Base-by-base conservation (phyloP, 1,140 invertebrate genomes). In the Meteorus sp. region DNA sequence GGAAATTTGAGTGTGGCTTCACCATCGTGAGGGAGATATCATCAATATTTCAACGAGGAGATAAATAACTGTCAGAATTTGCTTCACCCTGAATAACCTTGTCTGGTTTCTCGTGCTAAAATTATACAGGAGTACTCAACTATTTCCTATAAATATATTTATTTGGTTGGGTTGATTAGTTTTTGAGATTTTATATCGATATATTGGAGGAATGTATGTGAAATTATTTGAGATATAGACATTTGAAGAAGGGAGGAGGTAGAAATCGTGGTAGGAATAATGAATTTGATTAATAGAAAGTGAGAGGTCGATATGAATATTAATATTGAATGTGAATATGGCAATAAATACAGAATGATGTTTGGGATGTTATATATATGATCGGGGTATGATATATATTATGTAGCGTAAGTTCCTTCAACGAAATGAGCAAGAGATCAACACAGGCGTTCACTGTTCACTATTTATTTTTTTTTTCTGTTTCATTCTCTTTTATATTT, bases 21-120 rank as follows among this genome's bases (percentile, higher is more conserved):
- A 43, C n/a, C 17, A 25, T 17, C 23, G 19, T 41, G 52, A 25
- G 22, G n/a, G 20, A n/a, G 44, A 20, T 13, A n/a, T 44, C 53
- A 56, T 56, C 41, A 56, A 56, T 39, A 48, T 48, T 37, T 48
- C 44, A 56, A 53, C 57, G 9, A 5, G 23, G 9, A 45, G 27
- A 59, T 45, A 43, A 39, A 50, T 48, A 59, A 51, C 23, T 52
- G 31, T 19, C n/a, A 45, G 41, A 33, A 51, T 13, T 22, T 17
- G 25, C 11, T 23, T 5, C 23, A 35, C 31, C n/a, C 39, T 39
- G 50, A 53, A 59, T 59, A 53, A 59, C 50, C 57, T 59, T 53
- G 50, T 59, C 57, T 51, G 57, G 27, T n/a, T 59, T 52, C 19
- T 4, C 4, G 27, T 29, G 4, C 9, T 5, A 29, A 29, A 29